Evolutionary conservation across 2,113 vertebrate genomes (phyloP).

Genomic region (Dicaeum eximium): DNA sequence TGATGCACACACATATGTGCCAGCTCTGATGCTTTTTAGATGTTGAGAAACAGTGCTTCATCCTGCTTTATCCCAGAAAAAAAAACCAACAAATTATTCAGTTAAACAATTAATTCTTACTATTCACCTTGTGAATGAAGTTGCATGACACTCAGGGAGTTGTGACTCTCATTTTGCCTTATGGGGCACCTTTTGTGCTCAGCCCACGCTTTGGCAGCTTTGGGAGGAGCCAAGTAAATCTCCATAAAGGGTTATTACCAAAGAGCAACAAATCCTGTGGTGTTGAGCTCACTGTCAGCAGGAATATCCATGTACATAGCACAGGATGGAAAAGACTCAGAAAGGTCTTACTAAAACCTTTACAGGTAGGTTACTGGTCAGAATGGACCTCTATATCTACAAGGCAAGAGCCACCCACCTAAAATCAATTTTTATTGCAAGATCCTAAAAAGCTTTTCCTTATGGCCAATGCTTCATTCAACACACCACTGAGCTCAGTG

Average conservation of each 20-base stretch:
- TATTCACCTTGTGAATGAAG: background rate
- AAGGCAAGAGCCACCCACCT: background rate
- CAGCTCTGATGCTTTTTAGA: background rate
- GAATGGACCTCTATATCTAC: background rate
- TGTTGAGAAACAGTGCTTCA: background rate
- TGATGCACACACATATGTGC: background rate
- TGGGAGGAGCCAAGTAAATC: background rate
- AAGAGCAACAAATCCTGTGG: fast-evolving
- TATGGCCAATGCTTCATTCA: background rate
- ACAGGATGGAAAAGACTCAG: background rate
- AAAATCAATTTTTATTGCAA: background rate
- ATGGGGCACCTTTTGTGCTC: fast-evolving
- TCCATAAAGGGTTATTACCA: fast-evolving
- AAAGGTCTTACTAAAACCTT: background rate
- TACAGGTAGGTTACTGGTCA: background rate
- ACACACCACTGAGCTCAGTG: background rate
- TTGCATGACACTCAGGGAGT: fast-evolving
- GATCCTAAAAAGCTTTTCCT: background rate
- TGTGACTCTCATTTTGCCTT: background rate
- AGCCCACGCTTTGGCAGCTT: background rate
- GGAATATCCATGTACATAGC: background rate
- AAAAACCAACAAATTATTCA: background rate
- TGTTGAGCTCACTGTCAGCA: background rate
- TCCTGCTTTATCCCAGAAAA: background rate
- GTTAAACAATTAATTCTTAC: background rate